phyloP scores from a whole-genome alignment of 64 coral and sea anemone genomes.

The Dendronephthya gigantea region DNA sequence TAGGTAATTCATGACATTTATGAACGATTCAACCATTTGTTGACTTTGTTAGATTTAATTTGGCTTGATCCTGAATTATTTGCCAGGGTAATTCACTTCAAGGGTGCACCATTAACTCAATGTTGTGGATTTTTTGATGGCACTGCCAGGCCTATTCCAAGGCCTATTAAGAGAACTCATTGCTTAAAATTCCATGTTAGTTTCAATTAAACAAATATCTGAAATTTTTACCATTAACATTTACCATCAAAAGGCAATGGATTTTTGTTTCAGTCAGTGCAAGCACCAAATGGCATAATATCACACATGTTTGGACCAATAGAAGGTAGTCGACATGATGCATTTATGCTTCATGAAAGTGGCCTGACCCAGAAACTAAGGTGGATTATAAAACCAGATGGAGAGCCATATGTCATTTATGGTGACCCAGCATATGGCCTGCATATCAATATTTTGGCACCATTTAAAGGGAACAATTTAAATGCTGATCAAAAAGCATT shows the following conservation, averaged over 20 bases:
- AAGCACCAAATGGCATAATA: background rate
- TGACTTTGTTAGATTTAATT: too few relatives aligned
- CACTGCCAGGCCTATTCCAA: too few relatives aligned
- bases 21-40: too few relatives aligned
- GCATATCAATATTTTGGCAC: background rate
- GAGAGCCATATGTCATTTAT: background rate
- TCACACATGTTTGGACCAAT: background rate
- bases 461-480: background rate
- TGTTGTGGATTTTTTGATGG: too few relatives aligned
- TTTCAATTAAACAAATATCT: background rate
- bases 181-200: background rate
- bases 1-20: too few relatives aligned
- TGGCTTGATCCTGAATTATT: too few relatives aligned
- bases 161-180: too few relatives aligned
- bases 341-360: slow-evolving; percentile 1
- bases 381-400: background rate
- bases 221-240: too few relatives aligned
- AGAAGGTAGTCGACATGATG: background rate
- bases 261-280: background rate
- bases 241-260: too few relatives aligned
- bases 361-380: background rate
- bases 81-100: too few relatives aligned
- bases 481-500: background rate
- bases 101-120: too few relatives aligned
- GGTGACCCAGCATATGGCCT: background rate